Evolutionary conservation across 1,140 invertebrate genomes (phyloP), one percentile per base, ranked within the genome.

Genomic region (Periplaneta americana): DNA sequence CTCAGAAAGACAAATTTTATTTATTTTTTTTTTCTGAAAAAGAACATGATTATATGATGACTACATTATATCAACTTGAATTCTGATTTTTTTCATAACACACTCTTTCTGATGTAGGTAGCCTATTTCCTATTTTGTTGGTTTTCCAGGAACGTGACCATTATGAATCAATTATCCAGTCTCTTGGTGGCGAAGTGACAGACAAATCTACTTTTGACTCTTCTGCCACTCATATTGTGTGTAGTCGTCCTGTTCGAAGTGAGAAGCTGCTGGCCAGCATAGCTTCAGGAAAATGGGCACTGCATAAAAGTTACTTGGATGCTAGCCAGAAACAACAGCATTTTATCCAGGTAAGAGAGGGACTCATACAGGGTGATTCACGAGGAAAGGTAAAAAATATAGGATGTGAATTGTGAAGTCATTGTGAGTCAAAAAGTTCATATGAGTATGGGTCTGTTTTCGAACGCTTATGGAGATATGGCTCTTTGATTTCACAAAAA

Each of bases 231-330:
- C 96, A 98, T 88, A 87, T 98, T 13, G 87, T 98, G 34, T 94
- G 95, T 82, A 87, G 92, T 32, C 92, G 91, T 82, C 93, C 93
- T 0, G 90, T 91, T 22, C 92, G 95, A 83, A 97, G 95, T 86
- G 96, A 98, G 89, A 97, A 97, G 88, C 92, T 95, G 87, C 89
- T 98, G 3, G 93, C 93, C 4, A 93, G 93, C 83, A 92, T 98
- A 48, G 96, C 97, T 0, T 91, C 94, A 0, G 97, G 97, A 34
- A 95, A 96, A 85, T 98, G 96, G 96, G 90, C 98, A 3, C 86
- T 98, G 13, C 94, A 96, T 85, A 91, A 92, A 2, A 91, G 92
- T 0, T 98, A 97, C 85, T 88, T 98, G 13, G 90, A 92, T 18
- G 90, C 93, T 75, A 95, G 93, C 79, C 86, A 91, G 31, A 85